Conservation (phyloP, 2,888 invertebrate genomes). For the Trissolcus japonicus region DNA sequence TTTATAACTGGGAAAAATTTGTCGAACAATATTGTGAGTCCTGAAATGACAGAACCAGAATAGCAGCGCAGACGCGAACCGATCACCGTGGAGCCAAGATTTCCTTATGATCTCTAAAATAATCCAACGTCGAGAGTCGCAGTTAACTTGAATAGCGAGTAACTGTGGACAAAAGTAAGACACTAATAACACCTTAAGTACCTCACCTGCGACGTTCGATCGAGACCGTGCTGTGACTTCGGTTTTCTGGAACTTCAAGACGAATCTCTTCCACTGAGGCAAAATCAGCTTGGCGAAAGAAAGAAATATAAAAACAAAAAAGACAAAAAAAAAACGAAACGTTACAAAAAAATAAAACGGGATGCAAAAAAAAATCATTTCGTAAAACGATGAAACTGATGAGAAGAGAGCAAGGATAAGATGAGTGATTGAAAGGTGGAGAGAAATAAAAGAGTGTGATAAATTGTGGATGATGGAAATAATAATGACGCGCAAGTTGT, state of each 20-base stretch:
- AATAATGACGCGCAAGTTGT: constrained; percentile 8
- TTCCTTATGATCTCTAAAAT: constrained; percentile 13
- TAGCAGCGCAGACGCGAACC: constrained; percentile 13
- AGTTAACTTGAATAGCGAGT: constrained; percentile 28
- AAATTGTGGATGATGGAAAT: neutral
- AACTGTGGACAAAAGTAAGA: constrained; percentile 51
- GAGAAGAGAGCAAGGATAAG: neutral
- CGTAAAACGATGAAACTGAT: neutral
- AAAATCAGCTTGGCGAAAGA: constrained; percentile 27
- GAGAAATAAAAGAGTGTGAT: constrained; percentile 38
- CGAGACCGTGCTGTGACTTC: constrained; percentile 41
- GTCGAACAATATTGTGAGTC: constrained; percentile 21
- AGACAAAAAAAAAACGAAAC: constrained; percentile 17
- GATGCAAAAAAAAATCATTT: neutral
- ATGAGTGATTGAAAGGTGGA: constrained; percentile 10
- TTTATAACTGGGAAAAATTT: neutral
- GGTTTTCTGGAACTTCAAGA: constrained; percentile 57
- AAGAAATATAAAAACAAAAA: constrained; percentile 19
- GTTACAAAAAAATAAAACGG: neutral
- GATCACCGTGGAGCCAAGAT: constrained; percentile 29
- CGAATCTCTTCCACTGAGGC: constrained; percentile 30
- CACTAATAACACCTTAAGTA: constrained; percentile 53
- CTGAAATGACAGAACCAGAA: constrained; percentile 30
- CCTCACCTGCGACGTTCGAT: constrained; percentile 51
- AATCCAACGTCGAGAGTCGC: constrained; percentile 27